Percentiles rank a stretch among this genome's conserved stretches.
These are phyloP conservation scores for Oncorhynchus clarkii DNA, from an alignment of 2,113 vertebrate genomes.

Conservation along the genomic window DNA sequence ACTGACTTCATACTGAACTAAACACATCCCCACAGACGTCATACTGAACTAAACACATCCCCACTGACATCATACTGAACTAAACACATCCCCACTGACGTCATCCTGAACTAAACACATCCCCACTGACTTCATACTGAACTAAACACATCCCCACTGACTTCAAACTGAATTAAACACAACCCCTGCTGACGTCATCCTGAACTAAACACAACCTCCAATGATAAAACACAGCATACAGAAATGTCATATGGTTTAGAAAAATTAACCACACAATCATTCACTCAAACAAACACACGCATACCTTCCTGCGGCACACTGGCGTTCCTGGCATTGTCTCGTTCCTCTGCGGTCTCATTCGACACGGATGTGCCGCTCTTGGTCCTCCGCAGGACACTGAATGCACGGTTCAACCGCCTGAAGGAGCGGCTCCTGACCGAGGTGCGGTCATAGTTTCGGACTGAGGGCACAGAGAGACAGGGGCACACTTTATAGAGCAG, in stretches of 20 bases:
- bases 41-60: too few relatives aligned
- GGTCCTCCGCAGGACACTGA: constrained; percentile 90
- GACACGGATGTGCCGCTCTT: constrained; percentile 86
- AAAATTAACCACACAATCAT: constrained; percentile 3
- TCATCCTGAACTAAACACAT: too few relatives aligned
- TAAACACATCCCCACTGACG: too few relatives aligned
- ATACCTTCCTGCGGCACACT: constrained; percentile 83
- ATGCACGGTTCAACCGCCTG: constrained; percentile 89
- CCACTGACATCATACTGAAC: too few relatives aligned
- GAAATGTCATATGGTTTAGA: background rate
- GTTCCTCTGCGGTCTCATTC: constrained; percentile 76
- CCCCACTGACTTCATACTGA: too few relatives aligned
- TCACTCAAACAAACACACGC: background rate
- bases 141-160: too few relatives aligned
- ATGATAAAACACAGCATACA: background rate
- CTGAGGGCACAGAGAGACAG: constrained; percentile 59
- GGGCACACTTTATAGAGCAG: constrained; percentile 55
- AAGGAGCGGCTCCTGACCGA: constrained; percentile 91
- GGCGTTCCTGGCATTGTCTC: constrained; percentile 76
- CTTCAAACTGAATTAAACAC: too few relatives aligned
- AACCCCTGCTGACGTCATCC: too few relatives aligned
- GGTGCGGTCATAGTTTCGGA: constrained; percentile 86
- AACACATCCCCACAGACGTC: too few relatives aligned
- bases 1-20: too few relatives aligned
- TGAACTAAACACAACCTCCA: too few relatives aligned